These are phyloP conservation scores for Pyxicephalus adspersus DNA, from an alignment of 2,113 vertebrate genomes.

Conservation along the genomic window DNA sequence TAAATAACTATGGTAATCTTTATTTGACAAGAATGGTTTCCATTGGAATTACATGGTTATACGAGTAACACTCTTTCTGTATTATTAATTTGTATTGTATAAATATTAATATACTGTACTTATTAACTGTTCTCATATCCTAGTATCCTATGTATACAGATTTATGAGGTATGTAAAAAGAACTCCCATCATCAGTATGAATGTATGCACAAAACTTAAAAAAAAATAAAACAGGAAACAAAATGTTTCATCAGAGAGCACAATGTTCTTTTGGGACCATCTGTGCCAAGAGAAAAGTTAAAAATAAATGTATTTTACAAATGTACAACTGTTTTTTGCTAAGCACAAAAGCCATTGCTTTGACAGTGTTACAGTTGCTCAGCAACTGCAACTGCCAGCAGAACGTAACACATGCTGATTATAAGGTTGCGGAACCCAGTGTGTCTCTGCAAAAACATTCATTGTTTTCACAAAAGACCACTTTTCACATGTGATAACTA, in stretches of 20 bases:
- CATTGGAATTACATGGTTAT: too few relatives aligned
- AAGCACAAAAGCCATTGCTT: constrained; percentile 34
- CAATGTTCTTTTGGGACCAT: constrained; percentile 50
- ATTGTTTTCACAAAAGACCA: constrained; percentile 19
- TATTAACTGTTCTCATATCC: too few relatives aligned
- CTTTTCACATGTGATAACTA: constrained; percentile 25
- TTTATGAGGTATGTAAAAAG: neutral
- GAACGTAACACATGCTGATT: constrained; percentile 53
- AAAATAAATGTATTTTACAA: constrained; percentile 50
- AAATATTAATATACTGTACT: too few relatives aligned
- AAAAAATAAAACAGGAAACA: constrained; percentile 28
- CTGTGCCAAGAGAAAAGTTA: constrained; percentile 50
- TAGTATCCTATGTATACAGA: neutral
- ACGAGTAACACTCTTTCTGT: too few relatives aligned
- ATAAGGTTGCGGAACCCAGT: constrained; percentile 48
- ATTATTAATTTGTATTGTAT: too few relatives aligned
- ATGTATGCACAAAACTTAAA: neutral
- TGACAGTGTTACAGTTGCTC: constrained; percentile 50
- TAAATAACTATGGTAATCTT: too few relatives aligned
- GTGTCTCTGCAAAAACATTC: constrained; percentile 37
- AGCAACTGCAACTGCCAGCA: constrained; percentile 53
- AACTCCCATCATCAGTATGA: neutral
- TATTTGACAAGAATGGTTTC: too few relatives aligned
- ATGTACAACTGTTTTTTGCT: constrained; percentile 44
- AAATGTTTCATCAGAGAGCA: constrained; percentile 16